A percentile compares a stretch with the other conserved stretches of the same genome.
Conservation (phyloP, 2,797 vertebrate species). For the Silurus aristotelis region DNA sequence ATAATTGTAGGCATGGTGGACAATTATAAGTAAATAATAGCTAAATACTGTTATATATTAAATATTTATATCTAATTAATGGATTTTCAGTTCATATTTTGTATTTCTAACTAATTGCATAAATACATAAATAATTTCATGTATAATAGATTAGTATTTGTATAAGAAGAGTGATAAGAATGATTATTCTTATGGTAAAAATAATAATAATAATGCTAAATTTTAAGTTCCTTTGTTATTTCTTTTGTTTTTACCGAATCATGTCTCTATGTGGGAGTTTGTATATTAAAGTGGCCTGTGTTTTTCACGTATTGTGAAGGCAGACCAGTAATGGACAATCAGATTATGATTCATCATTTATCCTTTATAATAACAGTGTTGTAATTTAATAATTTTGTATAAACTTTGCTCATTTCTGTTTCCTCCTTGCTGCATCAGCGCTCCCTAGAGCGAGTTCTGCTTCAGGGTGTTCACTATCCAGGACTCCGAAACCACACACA, state of each 20-base stretch:
- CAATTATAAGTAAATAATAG: neutral
- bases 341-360: neutral
- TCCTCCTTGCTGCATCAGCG: neutral
- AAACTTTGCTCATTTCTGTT: neutral
- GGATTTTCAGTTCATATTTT: too few species aligned
- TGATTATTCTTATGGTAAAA: too few species aligned
- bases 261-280: neutral
- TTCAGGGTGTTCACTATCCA: neutral
- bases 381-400: too few species aligned
- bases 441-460: neutral
- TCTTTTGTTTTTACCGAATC: neutral
- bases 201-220: too few species aligned
- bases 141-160: too few species aligned
- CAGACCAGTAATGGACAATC: neutral
- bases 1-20: neutral
- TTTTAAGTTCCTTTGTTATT: neutral
- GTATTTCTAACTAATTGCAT: too few species aligned
- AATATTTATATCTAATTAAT: too few species aligned
- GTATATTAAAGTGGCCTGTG: neutral
- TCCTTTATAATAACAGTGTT: neutral
- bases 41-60: too few species aligned
- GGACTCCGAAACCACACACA: neutral
- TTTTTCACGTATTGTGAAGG: neutral
- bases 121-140: too few species aligned
- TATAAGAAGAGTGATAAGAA: too few species aligned